A percentile compares a stretch with the other conserved stretches of the same genome.
These are phyloP conservation scores for Copidosoma floridanum DNA, from an alignment of 1,140 invertebrate genomes.

Conservation along the genomic window DNA sequence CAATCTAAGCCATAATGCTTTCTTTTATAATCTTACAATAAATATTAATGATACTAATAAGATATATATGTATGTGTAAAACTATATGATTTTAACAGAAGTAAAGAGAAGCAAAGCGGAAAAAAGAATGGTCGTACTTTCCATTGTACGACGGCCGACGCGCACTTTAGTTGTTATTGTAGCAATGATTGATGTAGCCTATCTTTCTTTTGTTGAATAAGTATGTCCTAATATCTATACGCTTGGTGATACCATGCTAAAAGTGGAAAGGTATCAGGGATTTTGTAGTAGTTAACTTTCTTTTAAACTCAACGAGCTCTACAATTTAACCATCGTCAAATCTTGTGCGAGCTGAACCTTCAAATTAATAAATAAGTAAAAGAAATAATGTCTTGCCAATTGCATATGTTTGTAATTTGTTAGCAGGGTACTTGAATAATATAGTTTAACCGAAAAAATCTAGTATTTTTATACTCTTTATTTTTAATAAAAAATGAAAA, in stretches of 20 bases:
- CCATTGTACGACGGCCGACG: slow-evolving; percentile 19
- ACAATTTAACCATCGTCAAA: slow-evolving; percentile 20
- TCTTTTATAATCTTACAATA: slow-evolving; percentile 25
- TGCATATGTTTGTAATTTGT: slow-evolving; percentile 24
- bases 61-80: slow-evolving; percentile 9
- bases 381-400: slow-evolving; percentile 29
- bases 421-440: slow-evolving; percentile 27
- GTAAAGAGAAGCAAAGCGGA: slow-evolving; percentile 16
- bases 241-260: slow-evolving; percentile 13
- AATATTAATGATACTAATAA: no score
- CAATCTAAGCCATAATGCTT: slow-evolving; percentile 25
- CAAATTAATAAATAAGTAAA: slow-evolving; percentile 14
- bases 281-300: slow-evolving; percentile 28
- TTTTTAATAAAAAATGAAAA: slow-evolving; percentile 23
- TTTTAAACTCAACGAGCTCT: slow-evolving; percentile 27
- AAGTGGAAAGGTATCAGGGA: slow-evolving; percentile 26
- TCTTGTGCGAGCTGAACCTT: slow-evolving; percentile 24
- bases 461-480: slow-evolving; percentile 29
- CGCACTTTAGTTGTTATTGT: slow-evolving; percentile 26
- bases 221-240: no score
- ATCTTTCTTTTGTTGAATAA: slow-evolving; percentile 24
- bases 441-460: slow-evolving; percentile 28
- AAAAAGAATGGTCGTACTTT: slow-evolving; percentile 15
- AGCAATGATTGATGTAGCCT: slow-evolving; percentile 17
- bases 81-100: slow-evolving; percentile 23